Evolutionary conservation across 2,888 invertebrate genomes (phyloP), one percentile per base, ranked within the genome.

Genomic region (Drosophila ustulata): DNA sequence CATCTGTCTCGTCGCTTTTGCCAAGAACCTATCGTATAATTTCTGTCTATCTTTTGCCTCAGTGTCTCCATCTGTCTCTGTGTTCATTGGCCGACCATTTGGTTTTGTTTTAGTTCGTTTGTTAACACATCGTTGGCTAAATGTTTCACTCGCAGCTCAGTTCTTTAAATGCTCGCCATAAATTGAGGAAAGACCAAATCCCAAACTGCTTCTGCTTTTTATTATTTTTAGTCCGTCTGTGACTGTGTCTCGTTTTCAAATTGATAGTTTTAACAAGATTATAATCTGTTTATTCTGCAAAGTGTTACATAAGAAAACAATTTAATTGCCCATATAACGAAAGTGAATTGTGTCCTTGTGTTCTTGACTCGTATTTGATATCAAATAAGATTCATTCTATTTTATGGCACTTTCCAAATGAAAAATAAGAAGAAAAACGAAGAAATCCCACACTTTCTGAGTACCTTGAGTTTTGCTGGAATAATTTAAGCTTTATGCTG

Each of bases 181-280:
- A 55, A 45, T 55, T 32, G 39, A 6, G 13, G 4, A 18, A 41
- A 41, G 39, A 41, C 32, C 23, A 55, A 55, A 53, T 53, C n/a
- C n/a, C 28, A 6, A 30, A 28, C 53, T 30, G 26, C 18, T 41
- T 32, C 74, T 56, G 69, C 50, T 74, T 58, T 45, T 64, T 61
- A 65, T 57, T 61, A 52, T 52, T 58, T 30, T 58, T 30, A 6
- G 51, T 45, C n/a, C 25, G 41, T 28, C 5, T 49, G 56, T 59
- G 58, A 18, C 43, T 53, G 58, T 32, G 26, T 49, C 63, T 57
- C 65, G 25, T 55, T 56, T 66, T 59, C 52, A 74, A 82, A 74
- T 85, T 72, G 71, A 77, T 77, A 79, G 76, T 76, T 76, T 72
- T 51, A 71, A 55, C 64, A 71, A 79, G 85, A 84, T 89, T 89